Base-by-base conservation (phyloP, 2,888 invertebrate species). In the Microplitis deprimator region DNA sequence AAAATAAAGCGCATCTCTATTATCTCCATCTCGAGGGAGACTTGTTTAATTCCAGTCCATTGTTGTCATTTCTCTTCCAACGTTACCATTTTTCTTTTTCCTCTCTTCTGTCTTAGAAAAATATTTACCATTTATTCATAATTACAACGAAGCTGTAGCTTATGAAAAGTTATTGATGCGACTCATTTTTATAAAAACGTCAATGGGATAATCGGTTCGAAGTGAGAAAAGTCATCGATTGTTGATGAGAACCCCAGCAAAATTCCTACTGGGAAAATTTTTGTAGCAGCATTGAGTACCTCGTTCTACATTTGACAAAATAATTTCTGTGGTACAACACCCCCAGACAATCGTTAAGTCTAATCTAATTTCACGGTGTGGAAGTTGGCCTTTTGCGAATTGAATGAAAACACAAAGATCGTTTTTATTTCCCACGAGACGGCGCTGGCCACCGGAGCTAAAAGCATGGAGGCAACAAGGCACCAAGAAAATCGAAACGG, bases 1-100 rank as follows among this genome's bases (percentile, higher is more conserved):
- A 39, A 40, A 73, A 40, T 62, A 68, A 68, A 74, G 70, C 59
- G 60, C 68, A 60, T 74, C 68, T 74, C 40, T 68, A 74, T 68
- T 41, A 60, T 68, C 40, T 60, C 60, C 39, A 68, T 67, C 74
- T 74, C 60, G 38, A 68, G 59, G 39, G 61, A 74, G 60, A 68
- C 29, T 29, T 20, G n/a, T 16, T 68, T 41, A 68, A 16, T 68
- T 39, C 40, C n/a, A 68, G 41, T n/a, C 68, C 20, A 41, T 68
- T 68, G 41, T 40, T 68, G 40, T 29, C 13, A 8, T 65, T 65
- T 65, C 29, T 65, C 29, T 29, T 65, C 39, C n/a, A 29, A 60
- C 64, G 20, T 38, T 61, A 20, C 70, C 41, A 16, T 17, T 17
- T 17, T 17, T 13, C 7, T 62, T 6, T n/a, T 17, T 62, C 62